Percentiles rank a stretch among this genome's conserved stretches.
These are phyloP conservation scores for Crypturellus undulatus DNA, from an alignment of 2,113 vertebrate species.

Conservation along the genomic window DNA sequence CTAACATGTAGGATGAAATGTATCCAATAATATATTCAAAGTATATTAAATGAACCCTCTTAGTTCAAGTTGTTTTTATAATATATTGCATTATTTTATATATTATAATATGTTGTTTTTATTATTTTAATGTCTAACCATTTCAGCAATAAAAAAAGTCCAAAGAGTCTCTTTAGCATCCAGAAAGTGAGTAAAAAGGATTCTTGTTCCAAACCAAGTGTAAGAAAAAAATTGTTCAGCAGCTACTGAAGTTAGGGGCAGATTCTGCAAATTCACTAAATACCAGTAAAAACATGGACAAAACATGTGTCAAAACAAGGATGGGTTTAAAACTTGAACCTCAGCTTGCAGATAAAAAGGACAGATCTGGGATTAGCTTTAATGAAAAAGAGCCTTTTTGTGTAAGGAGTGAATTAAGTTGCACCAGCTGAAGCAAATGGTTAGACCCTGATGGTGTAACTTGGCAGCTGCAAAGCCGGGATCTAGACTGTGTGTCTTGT, in stretches of 20 bases:
- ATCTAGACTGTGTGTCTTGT: neutral
- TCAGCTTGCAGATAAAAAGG: neutral
- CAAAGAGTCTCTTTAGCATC: neutral
- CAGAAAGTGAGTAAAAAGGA: neutral
- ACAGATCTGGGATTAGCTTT: too few relatives aligned
- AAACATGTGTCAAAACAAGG: neutral
- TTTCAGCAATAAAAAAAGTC: neutral
- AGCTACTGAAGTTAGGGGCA: neutral
- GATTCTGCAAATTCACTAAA: neutral
- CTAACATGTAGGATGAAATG: neutral
- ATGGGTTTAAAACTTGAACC: neutral
- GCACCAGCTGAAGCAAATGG: neutral
- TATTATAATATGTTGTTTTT: neutral
- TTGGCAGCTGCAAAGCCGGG: neutral
- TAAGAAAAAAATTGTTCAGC: neutral
- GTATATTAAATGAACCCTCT: neutral
- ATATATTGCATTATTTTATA: neutral
- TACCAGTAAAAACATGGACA: neutral
- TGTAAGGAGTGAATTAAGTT: neutral
- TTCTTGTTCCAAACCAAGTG: neutral
- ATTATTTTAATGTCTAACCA: neutral
- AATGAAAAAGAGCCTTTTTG: neutral
- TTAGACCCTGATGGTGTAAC: neutral
- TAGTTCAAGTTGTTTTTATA: neutral
- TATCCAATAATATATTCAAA: neutral